Base-by-base conservation (phyloP, 2,113 vertebrate species). In the Sula dactylatra region DNA sequence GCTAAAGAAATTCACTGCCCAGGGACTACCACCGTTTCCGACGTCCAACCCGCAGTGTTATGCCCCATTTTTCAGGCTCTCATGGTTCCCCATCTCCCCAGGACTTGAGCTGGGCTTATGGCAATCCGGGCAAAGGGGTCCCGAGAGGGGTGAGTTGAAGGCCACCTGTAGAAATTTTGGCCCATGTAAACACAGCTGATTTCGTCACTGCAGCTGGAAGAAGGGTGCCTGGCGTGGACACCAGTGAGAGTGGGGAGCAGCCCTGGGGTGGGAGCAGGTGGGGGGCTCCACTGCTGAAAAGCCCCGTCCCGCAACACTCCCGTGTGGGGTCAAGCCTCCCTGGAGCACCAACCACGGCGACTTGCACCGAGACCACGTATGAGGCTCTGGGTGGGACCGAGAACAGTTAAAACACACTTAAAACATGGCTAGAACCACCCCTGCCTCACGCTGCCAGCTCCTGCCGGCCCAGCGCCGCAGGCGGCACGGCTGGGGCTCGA, bases 351-450 rank as follows among this genome's bases (percentile, higher is more conserved):
- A 1, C 4, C 36, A 18, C 3, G 1, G 84, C 0, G 2, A 42
- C 77, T 10, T 2, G 6, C 73, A 54, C 50, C 2, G 4, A 11
- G 50, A 26, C 18, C 27, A 10, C 0, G 0, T 0, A 1, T 2
- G 24, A 59, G 42, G 86, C 66, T 66, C 45, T 5, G 22, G 1
- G 18, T 11, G 19, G 38, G 42, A 7, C 13, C 0, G 3, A 56
- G 49, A 59, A n/a, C 36, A 50, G 26, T 1, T 34, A 38, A 26
- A 83, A 38, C 15, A 36, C 18, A 18, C 1, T 4, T 17, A 21
- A 55, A 54, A 31, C 27, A 7, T 4, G 54, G 54, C 54, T 55
- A 18, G 74, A 72, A 13, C 7, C 71, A 80, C 9, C 42, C 27
- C n/a, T 13, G 54, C 42, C 29, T 12, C 1, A 1, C 2, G 3